Conservation (phyloP, 1,140 invertebrate species). For the Trichomalopsis sarcophagae region DNA sequence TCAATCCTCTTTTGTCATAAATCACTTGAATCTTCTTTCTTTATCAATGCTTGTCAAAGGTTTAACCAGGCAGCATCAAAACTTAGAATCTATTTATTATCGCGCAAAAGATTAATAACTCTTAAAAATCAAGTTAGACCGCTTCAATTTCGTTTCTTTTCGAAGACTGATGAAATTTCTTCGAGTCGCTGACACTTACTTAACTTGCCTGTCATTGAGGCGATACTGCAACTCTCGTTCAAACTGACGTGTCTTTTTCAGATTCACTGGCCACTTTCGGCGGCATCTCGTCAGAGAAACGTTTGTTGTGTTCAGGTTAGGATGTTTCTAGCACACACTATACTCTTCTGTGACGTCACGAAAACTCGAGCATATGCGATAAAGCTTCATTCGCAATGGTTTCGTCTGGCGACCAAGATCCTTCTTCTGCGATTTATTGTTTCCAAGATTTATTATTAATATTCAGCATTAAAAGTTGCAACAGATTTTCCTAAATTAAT, state of each 20-base stretch:
- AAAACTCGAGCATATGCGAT: background rate
- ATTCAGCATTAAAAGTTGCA: too few relatives aligned
- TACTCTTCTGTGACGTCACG: background rate
- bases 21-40: background rate
- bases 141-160: background rate
- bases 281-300: constrained; percentile 8
- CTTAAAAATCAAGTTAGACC: background rate
- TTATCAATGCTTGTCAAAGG: too few relatives aligned
- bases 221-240: background rate
- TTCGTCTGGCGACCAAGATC: too few relatives aligned
- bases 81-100: too few relatives aligned
- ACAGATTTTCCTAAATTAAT: too few relatives aligned
- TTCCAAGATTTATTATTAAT: too few relatives aligned
- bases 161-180: background rate
- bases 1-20: background rate
- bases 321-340: background rate
- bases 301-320: constrained; percentile 24
- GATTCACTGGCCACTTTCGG: constrained; percentile 1
- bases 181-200: background rate
- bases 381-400: background rate
- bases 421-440: too few relatives aligned
- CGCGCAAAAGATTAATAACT: background rate
- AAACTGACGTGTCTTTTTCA: constrained; percentile 45
- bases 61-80: too few relatives aligned
- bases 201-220: background rate